These are phyloP conservation scores for Drosophila kokeensis DNA, from an alignment of 2,888 invertebrate genomes.

Conservation along the genomic window DNA sequence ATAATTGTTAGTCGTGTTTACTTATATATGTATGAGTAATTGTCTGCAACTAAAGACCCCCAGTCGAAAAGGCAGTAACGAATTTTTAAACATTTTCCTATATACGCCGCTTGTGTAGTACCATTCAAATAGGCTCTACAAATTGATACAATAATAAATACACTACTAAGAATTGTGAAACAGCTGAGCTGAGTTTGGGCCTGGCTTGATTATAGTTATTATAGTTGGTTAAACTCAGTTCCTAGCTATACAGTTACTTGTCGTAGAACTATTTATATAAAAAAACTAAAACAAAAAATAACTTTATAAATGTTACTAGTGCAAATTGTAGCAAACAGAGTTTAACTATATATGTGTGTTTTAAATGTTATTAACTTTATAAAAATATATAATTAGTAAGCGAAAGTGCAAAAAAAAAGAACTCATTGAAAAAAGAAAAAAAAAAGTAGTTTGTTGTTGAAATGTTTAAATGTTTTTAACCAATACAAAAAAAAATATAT, in stretches of 20 bases:
- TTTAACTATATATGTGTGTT: constrained; percentile 71
- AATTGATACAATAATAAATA: constrained; percentile 54
- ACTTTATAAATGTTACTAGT: constrained; percentile 76
- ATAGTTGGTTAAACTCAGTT: constrained; percentile 14
- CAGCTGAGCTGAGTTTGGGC: constrained; percentile 24
- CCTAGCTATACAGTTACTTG: constrained; percentile 23
- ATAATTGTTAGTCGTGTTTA: constrained; percentile 54
- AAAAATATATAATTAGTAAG: constrained; percentile 49
- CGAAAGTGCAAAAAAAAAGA: constrained; percentile 31
- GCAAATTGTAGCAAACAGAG: constrained; percentile 68
- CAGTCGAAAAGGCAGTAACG: constrained; percentile 37
- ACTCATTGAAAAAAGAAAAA: constrained; percentile 14
- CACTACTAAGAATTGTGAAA: constrained; percentile 25
- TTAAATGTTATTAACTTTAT: constrained; percentile 73
- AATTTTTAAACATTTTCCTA: constrained; percentile 59
- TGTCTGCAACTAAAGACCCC: constrained; percentile 22
- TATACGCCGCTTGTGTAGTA: constrained; percentile 62
- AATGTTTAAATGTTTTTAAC: constrained; percentile 79
- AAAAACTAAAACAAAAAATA: constrained; percentile 47
- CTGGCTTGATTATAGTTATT: constrained; percentile 11
- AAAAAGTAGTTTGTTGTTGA: constrained; percentile 75
- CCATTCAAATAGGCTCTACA: constrained; percentile 39
- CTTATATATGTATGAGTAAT: constrained; percentile 21
- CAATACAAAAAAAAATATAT: constrained; percentile 33
- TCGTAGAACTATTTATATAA: constrained; percentile 38